Evolutionary conservation across 2,797 vertebrate species (phyloP).

Genomic region (Cyprinodon diabolis): DNA sequence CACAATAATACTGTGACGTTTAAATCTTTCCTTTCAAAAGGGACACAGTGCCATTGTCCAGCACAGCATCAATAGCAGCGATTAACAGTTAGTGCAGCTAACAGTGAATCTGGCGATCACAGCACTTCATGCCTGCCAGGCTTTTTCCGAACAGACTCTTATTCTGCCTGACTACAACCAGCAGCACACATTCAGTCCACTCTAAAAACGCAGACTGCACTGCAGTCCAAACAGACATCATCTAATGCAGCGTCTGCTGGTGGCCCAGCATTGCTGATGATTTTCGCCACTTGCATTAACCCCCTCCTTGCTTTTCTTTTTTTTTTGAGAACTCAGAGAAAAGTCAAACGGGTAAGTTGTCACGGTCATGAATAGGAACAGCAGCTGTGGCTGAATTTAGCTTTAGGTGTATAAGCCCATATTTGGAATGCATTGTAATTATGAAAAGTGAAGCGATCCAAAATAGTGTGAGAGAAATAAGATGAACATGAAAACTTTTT

Average conservation of each 20-base stretch:
- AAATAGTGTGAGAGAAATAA: conserved; percentile 11
- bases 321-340: conserved; percentile 23
- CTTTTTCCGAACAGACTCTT: conserved; percentile 68
- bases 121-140: conserved; percentile 65
- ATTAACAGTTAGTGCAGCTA: conserved; percentile 37
- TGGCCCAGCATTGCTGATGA: conserved; percentile 48
- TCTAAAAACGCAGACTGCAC: conserved; percentile 57
- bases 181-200: conserved; percentile 57
- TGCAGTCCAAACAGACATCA: conserved; percentile 59
- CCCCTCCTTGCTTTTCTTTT: conserved; percentile 29
- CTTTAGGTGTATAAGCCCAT: conserved; percentile 39
- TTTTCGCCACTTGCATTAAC: conserved; percentile 34
- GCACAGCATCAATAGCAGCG: conserved; percentile 54
- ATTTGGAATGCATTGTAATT: conserved; percentile 9
- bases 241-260: conserved; percentile 49
- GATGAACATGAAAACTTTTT: background rate
- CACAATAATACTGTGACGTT: conserved; percentile 28
- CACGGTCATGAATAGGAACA: conserved; percentile 23
- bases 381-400: conserved; percentile 46
- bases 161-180: conserved; percentile 54
- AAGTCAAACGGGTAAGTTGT: conserved; percentile 20
- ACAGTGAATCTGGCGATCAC: conserved; percentile 44
- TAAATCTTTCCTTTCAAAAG: conserved; percentile 45
- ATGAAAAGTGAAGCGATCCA: conserved; percentile 6
- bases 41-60: conserved; percentile 43